Evolutionary conservation across 2,113 vertebrate species (phyloP), one percentile per base, ranked within the genome.

Genomic region (Nothoprocta pentlandii): DNA sequence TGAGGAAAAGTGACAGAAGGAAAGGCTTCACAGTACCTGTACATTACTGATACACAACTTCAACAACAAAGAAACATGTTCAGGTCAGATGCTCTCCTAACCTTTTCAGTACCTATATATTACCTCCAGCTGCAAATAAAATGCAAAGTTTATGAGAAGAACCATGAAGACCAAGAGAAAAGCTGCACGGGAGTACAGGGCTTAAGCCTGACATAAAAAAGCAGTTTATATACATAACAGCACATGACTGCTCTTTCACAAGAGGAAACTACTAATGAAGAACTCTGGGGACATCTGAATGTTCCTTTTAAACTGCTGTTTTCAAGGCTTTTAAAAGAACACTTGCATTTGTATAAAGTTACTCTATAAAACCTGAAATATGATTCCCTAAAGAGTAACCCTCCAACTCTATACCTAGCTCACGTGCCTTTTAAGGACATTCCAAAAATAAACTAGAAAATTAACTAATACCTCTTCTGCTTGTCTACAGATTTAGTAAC

Each of bases 121-220:
- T 83, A 87, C 19, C 49, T 66, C 53, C 66, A 89, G 44, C 30
- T 87, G 85, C 84, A 95, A 90, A 94, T 0, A 8, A 58, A 85
- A 94, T 75, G 15, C 36, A 10, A 90, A 39, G 77, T 39, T 77
- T 91, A 68, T 0, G 3, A 90, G 16, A 91, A 92, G 47, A 84
- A 83, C 69, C 49, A 84, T 0, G 1, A 7, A 0, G 1, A 53
- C 13, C 16, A 77, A 88, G 16, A 58, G 16, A 61, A 7, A 51
- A 61, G 41, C 2, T 64, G n/a, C 9, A 92, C 16, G 67, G 32
- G 9, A 80, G 39, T 25, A 54, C 22, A 13, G 10, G 20, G 81
- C 26, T 95, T 90, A 53, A 26, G 28, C 16, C 30, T 30, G 17
- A 53, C 5, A 9, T 8, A 80, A 90, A 91, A 89, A 69, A 39